Conservation (phyloP, 2,113 vertebrate genomes). For the Dendrocopos noguchii region DNA sequence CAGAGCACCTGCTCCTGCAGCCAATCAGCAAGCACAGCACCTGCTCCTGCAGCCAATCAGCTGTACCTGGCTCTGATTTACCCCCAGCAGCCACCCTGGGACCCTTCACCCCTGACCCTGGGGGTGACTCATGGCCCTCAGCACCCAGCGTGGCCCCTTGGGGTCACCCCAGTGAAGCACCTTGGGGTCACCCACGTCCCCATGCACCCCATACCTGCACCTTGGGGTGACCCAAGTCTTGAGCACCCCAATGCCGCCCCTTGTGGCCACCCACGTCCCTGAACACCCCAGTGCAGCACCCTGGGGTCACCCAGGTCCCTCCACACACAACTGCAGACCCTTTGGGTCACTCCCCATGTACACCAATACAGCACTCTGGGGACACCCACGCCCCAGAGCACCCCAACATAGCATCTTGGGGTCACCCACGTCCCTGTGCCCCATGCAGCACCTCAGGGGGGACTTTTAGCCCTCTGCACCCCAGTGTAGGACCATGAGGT, state of each 20-base stretch:
- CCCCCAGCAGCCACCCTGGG: neutral
- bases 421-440: neutral
- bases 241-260: fast-evolving
- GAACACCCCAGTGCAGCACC: fast-evolving
- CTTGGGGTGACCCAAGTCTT: fast-evolving
- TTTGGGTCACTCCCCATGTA: neutral
- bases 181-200: neutral
- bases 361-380: fast-evolving
- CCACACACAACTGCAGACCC: fast-evolving
- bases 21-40: neutral
- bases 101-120: neutral
- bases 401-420: neutral
- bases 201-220: fast-evolving
- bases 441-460: no score
- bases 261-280: fast-evolving
- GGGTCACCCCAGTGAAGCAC: neutral
- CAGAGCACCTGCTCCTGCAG: neutral
- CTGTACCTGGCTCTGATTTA: no score
- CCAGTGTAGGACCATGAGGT: fast-evolving
- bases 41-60: neutral
- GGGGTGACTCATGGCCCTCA: neutral
- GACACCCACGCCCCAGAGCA: fast-evolving
- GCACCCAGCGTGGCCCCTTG: neutral
- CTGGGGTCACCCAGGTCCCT: fast-evolving
- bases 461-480: neutral